Evolutionary conservation across 2,888 invertebrate genomes (phyloP).

Genomic region (Orthosia gothica): DNA sequence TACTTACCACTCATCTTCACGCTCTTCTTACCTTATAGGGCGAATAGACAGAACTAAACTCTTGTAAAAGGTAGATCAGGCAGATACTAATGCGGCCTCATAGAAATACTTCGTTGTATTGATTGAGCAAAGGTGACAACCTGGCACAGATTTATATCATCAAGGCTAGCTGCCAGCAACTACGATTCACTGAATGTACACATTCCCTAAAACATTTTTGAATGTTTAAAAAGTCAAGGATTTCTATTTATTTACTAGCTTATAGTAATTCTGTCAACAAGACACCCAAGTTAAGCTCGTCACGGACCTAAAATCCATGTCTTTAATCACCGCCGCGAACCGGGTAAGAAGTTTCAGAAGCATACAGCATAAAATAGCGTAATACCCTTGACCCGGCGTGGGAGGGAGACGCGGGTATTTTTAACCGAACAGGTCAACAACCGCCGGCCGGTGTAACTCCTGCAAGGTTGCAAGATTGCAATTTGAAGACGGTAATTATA

Average conservation of each 20-base stretch:
- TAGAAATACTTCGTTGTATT: background rate
- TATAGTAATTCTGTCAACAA: slow-evolving; percentile 47
- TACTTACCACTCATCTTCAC: slow-evolving; percentile 47
- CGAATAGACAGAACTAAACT: slow-evolving; percentile 19
- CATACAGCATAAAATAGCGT: slow-evolving; percentile 72
- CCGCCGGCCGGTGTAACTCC: slow-evolving; percentile 75
- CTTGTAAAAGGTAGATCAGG: slow-evolving; percentile 10
- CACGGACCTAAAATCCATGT: slow-evolving; percentile 42
- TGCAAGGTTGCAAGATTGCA: slow-evolving; percentile 72
- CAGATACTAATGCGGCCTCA: background rate
- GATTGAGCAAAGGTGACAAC: background rate
- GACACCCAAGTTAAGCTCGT: slow-evolving; percentile 33
- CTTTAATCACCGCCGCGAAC: slow-evolving; percentile 44
- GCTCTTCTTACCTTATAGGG: slow-evolving; percentile 43
- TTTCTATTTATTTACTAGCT: slow-evolving; percentile 34
- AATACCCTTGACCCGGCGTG: slow-evolving; percentile 86
- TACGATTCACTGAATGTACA: background rate
- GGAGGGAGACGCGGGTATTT: slow-evolving; percentile 83
- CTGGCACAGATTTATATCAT: background rate
- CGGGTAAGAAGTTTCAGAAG: slow-evolving; percentile 65
- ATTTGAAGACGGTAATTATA: slow-evolving; percentile 65
- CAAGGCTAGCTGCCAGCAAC: background rate
- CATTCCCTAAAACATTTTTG: background rate
- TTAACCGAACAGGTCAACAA: slow-evolving; percentile 83
- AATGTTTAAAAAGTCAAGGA: background rate